These are phyloP conservation scores for Mus caroli DNA, from an alignment of 2,797 vertebrate species.

Conservation along the genomic window DNA sequence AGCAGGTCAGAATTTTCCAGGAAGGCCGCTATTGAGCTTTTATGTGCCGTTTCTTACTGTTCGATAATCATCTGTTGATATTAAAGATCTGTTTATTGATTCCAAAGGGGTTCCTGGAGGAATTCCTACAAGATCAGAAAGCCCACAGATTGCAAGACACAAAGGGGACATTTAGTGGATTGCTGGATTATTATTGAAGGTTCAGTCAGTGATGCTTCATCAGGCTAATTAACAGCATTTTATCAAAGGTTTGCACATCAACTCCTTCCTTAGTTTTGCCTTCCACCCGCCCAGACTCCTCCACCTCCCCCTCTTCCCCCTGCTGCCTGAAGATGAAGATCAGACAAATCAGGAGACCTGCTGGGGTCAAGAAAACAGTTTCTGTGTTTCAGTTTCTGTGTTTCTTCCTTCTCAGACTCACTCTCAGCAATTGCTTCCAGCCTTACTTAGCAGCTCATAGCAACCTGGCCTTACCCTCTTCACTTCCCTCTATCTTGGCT, in stretches of 20 bases:
- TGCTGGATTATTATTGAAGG: not conserved
- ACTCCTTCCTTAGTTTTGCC: not conserved
- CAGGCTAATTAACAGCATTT: not conserved
- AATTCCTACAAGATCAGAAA: constrained; percentile 34
- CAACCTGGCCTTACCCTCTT: not conserved
- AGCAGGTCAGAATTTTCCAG: constrained; percentile 27
- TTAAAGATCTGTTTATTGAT: constrained; percentile 49
- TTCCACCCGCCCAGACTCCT: not conserved
- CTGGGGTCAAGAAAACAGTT: not conserved
- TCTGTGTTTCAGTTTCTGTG: not conserved
- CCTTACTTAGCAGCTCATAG: not conserved
- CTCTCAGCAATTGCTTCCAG: not conserved
- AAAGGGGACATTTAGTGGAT: not conserved
- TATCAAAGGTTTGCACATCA: constrained; percentile 29
- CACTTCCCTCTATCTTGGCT: not conserved
- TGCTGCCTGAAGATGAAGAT: not conserved
- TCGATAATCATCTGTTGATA: constrained; percentile 45
- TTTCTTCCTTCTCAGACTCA: not conserved
- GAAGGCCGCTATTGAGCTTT: constrained; percentile 4
- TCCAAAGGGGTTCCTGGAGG: constrained; percentile 47
- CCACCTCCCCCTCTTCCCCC: not conserved
- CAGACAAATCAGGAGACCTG: not conserved
- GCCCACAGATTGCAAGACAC: not conserved
- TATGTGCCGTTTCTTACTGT: not conserved
- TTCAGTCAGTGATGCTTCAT: not conserved